Percentiles rank a stretch among this genome's conserved stretches.
These are phyloP conservation scores for roundworm (Caenorhabditis elegans) DNA, from an alignment of 1,140 invertebrate species.

Conservation along the genomic window WBcel235 BX284606.5:848001-848500, in stretches of 20 bases:
- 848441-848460: slow-evolving; percentile 35
- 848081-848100: background rate
- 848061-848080: slow-evolving; percentile 16
- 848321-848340: background rate
- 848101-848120: slow-evolving; percentile 39
- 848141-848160: slow-evolving; percentile 25
- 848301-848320: slow-evolving; percentile 42
- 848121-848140: slow-evolving; percentile 42
- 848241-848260: slow-evolving; percentile 34
- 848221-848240: slow-evolving; percentile 27
- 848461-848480: slow-evolving; percentile 43
- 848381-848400: background rate
- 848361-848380: slow-evolving; percentile 30
- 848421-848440: slow-evolving; percentile 14
- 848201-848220: slow-evolving; percentile 40
- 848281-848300: slow-evolving; percentile 8
- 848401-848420: background rate
- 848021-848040: slow-evolving; percentile 41
- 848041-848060: background rate
- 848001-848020: slow-evolving; percentile 26
- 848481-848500: slow-evolving; percentile 41
- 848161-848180: slow-evolving; percentile 31
- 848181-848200: slow-evolving; percentile 38
- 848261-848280: background rate
- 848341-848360: slow-evolving; percentile 17